Evolutionary conservation across 2,113 vertebrate genomes (phyloP).

Genomic region (Arizona elegans): DNA sequence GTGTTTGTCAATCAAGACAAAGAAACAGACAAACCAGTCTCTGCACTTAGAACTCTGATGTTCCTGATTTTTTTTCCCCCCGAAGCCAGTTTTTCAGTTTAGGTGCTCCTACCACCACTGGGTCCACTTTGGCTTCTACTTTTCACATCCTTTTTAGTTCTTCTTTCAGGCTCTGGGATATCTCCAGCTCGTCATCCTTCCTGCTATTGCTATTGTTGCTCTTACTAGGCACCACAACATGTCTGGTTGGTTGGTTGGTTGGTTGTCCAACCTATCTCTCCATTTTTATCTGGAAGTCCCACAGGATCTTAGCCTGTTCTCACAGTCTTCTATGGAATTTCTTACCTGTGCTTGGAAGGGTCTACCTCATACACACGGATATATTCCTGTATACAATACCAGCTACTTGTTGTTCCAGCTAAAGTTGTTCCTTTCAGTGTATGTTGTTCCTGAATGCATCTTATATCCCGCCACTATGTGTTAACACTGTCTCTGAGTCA

Average conservation of each 20-base stretch:
- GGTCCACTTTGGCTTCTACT: background rate
- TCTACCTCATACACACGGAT: background rate
- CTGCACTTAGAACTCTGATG: too few relatives aligned
- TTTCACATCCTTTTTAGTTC: background rate
- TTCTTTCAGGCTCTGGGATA: background rate
- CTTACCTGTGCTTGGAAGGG: background rate
- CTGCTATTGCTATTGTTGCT: background rate
- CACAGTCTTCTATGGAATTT: background rate
- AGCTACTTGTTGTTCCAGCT: too few relatives aligned
- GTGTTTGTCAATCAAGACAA: background rate
- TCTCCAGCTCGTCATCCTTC: background rate
- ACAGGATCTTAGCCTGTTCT: background rate
- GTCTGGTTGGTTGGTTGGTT: background rate
- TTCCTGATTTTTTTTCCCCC: too few relatives aligned
- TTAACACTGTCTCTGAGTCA: background rate
- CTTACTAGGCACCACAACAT: background rate
- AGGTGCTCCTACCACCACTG: background rate
- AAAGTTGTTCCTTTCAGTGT: background rate
- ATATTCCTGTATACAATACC: background rate
- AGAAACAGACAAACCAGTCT: background rate
- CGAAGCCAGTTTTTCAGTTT: too few relatives aligned
- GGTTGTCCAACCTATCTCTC: background rate
- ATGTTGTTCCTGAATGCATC: background rate
- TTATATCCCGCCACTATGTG: background rate
- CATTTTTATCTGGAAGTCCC: background rate